phyloP scores from a whole-genome alignment of 2,113 vertebrate species.

The Salminus brasiliensis region DNA sequence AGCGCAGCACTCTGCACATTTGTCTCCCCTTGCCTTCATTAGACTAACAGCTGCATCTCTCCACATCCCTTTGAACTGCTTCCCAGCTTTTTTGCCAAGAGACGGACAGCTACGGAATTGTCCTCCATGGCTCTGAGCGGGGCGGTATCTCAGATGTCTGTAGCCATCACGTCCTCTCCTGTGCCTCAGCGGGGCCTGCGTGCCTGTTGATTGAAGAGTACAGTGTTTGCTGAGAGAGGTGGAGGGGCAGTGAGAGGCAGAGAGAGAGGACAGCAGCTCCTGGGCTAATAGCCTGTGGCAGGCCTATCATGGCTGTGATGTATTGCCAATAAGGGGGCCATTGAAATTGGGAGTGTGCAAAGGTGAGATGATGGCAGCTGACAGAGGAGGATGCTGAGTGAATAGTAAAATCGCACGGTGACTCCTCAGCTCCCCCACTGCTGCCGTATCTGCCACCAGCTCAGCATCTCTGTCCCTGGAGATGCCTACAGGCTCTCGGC shows the following conservation, averaged over 20 bases:
- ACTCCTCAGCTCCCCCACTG: background rate
- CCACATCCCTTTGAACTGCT: background rate
- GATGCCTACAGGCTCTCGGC: constrained; percentile 5
- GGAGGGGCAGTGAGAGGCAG: background rate
- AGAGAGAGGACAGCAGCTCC: background rate
- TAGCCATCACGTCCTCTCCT: background rate
- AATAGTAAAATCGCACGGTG: background rate
- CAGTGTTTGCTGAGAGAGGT: constrained; percentile 10
- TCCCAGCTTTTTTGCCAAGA: background rate
- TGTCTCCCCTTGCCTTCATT: background rate
- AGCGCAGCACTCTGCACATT: background rate
- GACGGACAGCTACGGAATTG: background rate
- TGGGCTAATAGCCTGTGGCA: constrained; percentile 37
- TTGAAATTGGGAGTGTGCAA: constrained; percentile 20
- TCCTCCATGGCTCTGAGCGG: background rate
- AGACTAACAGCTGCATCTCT: background rate
- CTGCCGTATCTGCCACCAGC: constrained; percentile 5
- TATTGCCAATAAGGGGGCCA: constrained; percentile 34
- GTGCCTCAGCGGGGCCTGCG: background rate
- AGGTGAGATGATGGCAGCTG: constrained; percentile 15
- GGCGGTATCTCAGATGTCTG: background rate
- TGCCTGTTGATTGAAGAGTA: constrained; percentile 30
- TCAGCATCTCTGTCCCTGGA: background rate
- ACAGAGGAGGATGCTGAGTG: constrained; percentile 10
- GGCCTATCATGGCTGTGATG: constrained; percentile 33